Percentiles rank a stretch among this genome's conserved stretches.
Conservation (phyloP, 2,113 vertebrate species). For the Cryptotis parvus region DNA sequence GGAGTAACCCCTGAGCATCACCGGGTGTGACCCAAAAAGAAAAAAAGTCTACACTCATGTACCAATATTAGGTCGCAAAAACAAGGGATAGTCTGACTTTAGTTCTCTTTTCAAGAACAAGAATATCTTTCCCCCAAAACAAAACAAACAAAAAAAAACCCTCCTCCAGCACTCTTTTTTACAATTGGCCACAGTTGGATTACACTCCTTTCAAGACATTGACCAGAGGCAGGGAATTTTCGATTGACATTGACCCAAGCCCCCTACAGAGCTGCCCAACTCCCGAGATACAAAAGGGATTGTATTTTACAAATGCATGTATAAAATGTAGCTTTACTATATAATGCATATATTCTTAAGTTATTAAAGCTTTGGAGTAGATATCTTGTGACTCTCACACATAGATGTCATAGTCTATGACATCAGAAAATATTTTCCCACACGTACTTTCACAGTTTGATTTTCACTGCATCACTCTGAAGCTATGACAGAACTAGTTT, state of each 20-base stretch:
- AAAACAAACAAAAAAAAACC: too few species aligned
- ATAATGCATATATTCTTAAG: too few species aligned
- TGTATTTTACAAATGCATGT: too few species aligned
- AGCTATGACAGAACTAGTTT: too few species aligned
- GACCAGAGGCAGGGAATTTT: not conserved
- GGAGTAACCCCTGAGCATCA: too few species aligned
- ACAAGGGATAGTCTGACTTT: not conserved
- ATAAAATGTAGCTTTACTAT: too few species aligned
- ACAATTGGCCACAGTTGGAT: not conserved
- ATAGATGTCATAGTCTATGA: not conserved
- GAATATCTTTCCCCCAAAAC: not conserved
- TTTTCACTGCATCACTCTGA: not conserved
- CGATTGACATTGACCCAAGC: not conserved
- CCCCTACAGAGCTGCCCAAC: not conserved
- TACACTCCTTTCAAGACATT: not conserved
- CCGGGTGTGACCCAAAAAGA: too few species aligned
- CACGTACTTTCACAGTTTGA: not conserved
- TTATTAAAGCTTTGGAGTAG: not conserved
- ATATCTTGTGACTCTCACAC: not conserved
- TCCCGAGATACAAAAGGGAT: too few species aligned
- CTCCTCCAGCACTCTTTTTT: not conserved
- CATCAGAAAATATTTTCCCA: slow-evolving; percentile 26
- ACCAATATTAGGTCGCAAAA: not conserved
- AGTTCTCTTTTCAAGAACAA: not conserved
- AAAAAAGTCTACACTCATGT: not conserved